Conservation (phyloP, 1,140 invertebrate species). For the Maconellicoccus hirsutus region DNA sequence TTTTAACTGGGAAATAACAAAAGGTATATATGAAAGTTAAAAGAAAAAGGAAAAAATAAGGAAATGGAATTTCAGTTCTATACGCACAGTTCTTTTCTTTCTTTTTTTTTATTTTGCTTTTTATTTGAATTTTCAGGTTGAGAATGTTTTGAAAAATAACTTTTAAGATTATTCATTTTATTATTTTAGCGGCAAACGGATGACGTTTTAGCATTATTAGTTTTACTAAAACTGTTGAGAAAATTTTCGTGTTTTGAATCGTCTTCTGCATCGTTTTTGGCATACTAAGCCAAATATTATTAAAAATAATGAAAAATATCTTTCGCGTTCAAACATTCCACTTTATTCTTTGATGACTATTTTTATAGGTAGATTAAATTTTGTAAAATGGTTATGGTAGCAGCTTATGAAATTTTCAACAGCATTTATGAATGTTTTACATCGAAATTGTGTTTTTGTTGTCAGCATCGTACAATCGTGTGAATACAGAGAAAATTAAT, state of each 20-base stretch:
- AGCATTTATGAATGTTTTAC: no score
- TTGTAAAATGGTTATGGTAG: no score
- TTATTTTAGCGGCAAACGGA: slow-evolving; percentile 7
- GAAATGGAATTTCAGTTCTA: not conserved
- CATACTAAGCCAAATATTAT: not conserved
- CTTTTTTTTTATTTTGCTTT: not conserved
- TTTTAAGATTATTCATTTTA: not conserved
- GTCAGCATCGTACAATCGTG: no score
- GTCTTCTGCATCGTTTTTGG: not conserved
- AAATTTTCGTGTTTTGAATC: not conserved
- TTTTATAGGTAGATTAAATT: no score
- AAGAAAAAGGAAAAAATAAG: not conserved
- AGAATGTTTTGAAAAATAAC: slow-evolving; percentile 1
- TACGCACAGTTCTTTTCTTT: not conserved
- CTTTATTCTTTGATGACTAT: no score
- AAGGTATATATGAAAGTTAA: not conserved
- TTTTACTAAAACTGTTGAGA: not conserved
- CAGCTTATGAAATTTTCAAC: no score
- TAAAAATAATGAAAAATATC: not conserved
- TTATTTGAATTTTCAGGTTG: not conserved
- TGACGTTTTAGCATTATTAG: slow-evolving; percentile 5
- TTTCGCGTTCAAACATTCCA: no score
- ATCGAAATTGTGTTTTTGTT: no score
- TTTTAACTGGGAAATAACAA: not conserved
- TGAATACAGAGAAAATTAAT: no score